A percentile compares a stretch with the other conserved stretches of the same genome.
Evolutionary conservation across 2,797 vertebrate species (phyloP).

Genomic region (Diplodus puntazzo): DNA sequence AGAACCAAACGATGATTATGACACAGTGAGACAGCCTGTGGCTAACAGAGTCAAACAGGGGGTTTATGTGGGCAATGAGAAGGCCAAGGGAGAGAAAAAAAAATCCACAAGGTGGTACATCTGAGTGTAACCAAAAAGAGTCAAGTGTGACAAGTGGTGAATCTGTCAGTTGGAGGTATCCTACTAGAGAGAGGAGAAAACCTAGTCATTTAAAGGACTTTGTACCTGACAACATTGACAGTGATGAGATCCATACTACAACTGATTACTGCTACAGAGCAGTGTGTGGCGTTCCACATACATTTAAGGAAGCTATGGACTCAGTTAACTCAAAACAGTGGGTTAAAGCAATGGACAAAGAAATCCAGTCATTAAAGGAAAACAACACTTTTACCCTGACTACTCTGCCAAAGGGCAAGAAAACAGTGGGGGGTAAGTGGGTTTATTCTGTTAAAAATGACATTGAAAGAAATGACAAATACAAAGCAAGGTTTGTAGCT

Average conservation of each 20-base stretch:
- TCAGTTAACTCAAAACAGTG: neutral
- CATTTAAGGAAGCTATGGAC: neutral
- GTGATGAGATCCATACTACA: neutral
- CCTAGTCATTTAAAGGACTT: slow-evolving; percentile 1
- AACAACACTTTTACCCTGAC: slow-evolving; percentile 11
- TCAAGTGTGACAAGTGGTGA: neutral
- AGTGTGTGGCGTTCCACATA: neutral
- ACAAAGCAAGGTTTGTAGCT: too few species aligned
- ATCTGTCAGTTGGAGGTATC: neutral
- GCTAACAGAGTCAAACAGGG: neutral
- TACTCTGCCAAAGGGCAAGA: neutral
- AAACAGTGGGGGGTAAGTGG: neutral
- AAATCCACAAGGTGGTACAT: neutral
- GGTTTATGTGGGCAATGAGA: neutral
- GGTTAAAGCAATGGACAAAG: neutral
- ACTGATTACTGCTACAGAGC: slow-evolving; percentile 18
- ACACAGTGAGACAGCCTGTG: neutral
- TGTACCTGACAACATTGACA: neutral
- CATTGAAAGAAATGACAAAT: too few species aligned
- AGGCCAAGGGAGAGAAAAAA: neutral
- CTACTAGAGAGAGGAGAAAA: neutral
- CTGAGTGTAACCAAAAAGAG: neutral
- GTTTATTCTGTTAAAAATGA: too few species aligned
- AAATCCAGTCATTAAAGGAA: neutral
- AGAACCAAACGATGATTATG: neutral